Conservation (phyloP, 2,888 invertebrate species). For the Meloe dianella region DNA sequence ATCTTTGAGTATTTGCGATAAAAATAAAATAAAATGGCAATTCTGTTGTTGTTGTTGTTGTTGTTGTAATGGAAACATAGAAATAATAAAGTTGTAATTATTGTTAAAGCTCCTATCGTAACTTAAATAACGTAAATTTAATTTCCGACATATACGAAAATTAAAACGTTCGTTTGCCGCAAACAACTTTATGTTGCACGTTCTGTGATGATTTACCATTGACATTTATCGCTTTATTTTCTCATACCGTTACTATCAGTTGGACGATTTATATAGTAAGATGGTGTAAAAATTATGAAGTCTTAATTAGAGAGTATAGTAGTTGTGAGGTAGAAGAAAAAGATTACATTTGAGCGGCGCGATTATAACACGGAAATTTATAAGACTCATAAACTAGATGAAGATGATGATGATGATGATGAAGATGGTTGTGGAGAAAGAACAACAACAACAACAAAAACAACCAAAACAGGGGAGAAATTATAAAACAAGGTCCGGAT, state of each 20-base stretch:
- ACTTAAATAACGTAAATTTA: neutral
- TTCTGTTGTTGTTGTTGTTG: neutral
- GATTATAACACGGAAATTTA: slow-evolving; percentile 43
- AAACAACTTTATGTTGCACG: slow-evolving; percentile 2
- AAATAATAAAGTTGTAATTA: neutral
- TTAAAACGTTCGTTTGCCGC: slow-evolving; percentile 4
- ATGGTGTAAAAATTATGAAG: slow-evolving; percentile 51
- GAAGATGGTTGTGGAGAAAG: neutral
- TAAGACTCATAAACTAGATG: slow-evolving; percentile 40
- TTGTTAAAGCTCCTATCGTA: neutral
- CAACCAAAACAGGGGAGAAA: slow-evolving; percentile 33
- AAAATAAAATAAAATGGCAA: neutral
- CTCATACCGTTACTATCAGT: slow-evolving; percentile 8
- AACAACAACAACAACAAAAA: neutral
- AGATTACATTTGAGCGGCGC: slow-evolving; percentile 39
- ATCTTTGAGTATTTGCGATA: neutral
- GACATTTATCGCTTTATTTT: slow-evolving; percentile 30
- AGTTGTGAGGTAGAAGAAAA: slow-evolving; percentile 23
- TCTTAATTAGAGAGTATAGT: slow-evolving; percentile 54
- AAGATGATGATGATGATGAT: slow-evolving; percentile 36
- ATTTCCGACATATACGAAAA: slow-evolving; percentile 5
- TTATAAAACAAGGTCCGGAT: slow-evolving; percentile 43
- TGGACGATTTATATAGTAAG: slow-evolving; percentile 28
- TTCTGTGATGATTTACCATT: slow-evolving; percentile 25
- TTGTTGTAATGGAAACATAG: neutral